Evolutionary conservation across 2,888 invertebrate species (phyloP).

Genomic region (Fragum fragum): DNA sequence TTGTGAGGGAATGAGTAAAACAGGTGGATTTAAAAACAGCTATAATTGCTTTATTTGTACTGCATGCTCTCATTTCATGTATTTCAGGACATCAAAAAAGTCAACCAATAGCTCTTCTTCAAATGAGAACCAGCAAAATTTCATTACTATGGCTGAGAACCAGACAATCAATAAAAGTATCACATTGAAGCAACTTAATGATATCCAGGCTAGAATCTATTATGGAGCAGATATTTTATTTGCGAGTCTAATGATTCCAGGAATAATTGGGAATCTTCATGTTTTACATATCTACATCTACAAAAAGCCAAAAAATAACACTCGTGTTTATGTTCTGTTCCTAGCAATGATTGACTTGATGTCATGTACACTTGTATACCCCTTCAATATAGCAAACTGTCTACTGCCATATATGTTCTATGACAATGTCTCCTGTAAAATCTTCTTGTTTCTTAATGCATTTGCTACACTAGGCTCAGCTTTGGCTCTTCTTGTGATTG

Average conservation of each 20-base stretch:
- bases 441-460: slow-evolving; percentile 3
- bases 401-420: slow-evolving; percentile 20
- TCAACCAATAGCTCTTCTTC: neutral
- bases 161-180: neutral
- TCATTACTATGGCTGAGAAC: neutral
- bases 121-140: slow-evolving; percentile 1
- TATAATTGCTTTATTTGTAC: too few relatives aligned
- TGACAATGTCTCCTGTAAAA: slow-evolving; percentile 6
- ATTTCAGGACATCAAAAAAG: neutral
- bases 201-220: neutral
- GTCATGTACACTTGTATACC: neutral
- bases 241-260: slow-evolving; percentile 5
- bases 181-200: slow-evolving; percentile 12
- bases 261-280: slow-evolving; percentile 18
- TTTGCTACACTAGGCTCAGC: neutral
- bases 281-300: slow-evolving; percentile 22
- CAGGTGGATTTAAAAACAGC: too few relatives aligned
- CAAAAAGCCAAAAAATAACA: slow-evolving; percentile 19
- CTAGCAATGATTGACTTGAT: slow-evolving; percentile 21
- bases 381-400: slow-evolving; percentile 10
- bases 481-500: neutral
- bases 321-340: slow-evolving; percentile 14
- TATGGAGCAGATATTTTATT: slow-evolving; percentile 19
- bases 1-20: too few relatives aligned
- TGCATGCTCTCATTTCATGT: neutral